Percentiles rank a stretch among this genome's conserved stretches.
Evolutionary conservation across 2,888 invertebrate genomes (phyloP).

Genomic region (Heliconius aoede): DNA sequence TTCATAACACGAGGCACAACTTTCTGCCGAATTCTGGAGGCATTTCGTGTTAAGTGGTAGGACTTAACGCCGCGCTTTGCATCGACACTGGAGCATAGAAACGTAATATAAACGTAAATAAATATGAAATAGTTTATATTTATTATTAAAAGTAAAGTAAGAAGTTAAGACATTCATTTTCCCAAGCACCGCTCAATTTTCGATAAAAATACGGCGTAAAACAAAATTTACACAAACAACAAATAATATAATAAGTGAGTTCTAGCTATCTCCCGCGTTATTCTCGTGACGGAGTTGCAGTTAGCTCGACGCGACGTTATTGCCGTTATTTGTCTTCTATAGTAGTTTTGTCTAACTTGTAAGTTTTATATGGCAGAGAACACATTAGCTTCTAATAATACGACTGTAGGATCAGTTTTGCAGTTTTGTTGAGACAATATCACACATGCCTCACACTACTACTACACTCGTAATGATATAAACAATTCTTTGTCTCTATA

Average conservation of each 20-base stretch:
- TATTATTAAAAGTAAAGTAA: too few relatives aligned
- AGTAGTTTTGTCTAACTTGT: conserved; percentile 12
- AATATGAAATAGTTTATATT: too few relatives aligned
- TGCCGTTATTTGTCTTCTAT: conserved; percentile 19
- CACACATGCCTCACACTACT: neutral
- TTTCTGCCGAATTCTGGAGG: too few relatives aligned
- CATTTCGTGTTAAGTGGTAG: too few relatives aligned
- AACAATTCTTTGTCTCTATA: neutral
- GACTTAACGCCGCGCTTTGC: too few relatives aligned
- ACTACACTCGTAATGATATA: neutral
- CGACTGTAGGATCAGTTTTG: neutral
- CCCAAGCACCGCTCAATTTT: too few relatives aligned
- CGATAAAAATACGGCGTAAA: too few relatives aligned
- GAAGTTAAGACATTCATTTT: too few relatives aligned
- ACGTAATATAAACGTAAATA: too few relatives aligned
- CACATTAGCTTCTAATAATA: conserved; percentile 20
- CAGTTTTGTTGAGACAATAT: neutral
- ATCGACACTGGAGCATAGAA: too few relatives aligned
- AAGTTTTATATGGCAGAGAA: conserved; percentile 15
- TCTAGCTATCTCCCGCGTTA: neutral
- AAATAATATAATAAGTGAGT: neutral
- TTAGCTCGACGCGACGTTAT: conserved; percentile 26
- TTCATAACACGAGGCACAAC: too few relatives aligned
- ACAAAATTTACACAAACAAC: too few relatives aligned
- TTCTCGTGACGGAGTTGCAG: conserved; percentile 1